Conservation (phyloP, 30 jellyfish, hydroid and myxozoan species). For the Turritopsis rubra region DNA sequence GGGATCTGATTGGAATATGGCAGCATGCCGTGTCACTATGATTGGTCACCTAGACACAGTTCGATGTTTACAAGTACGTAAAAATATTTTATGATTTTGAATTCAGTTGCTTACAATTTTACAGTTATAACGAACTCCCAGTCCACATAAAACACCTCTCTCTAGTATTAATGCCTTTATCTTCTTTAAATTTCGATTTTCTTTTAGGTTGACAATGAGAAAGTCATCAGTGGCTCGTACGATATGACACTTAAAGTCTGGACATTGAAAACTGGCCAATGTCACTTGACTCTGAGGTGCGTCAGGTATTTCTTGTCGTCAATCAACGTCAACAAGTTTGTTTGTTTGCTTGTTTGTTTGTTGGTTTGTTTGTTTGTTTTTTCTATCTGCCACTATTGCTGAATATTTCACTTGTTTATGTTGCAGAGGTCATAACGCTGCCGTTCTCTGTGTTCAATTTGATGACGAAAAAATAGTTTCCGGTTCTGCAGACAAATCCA, state of each 20-base stretch:
- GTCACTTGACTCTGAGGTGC: conserved; percentile 43
- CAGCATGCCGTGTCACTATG: conserved; percentile 53
- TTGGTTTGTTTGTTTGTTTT: no score
- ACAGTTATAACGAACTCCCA: background rate
- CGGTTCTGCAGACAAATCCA: conserved; percentile 46
- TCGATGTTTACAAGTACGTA: conserved; percentile 52
- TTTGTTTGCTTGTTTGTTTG: no score
- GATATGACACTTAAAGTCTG: conserved; percentile 48
- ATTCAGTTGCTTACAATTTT: background rate
- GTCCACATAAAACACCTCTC: background rate
- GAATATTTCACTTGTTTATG: background rate
- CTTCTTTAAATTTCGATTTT: background rate
- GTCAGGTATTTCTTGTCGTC: background rate
- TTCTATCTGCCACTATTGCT: background rate
- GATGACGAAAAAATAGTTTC: conserved; percentile 52
- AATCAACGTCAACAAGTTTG: no score
- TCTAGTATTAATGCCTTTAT: background rate
- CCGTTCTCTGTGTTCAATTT: conserved; percentile 47
- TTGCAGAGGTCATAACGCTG: conserved; percentile 48
- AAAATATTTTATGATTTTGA: background rate
- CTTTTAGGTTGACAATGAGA: conserved; percentile 38
- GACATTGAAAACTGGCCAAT: conserved; percentile 45
- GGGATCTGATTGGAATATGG: conserved; percentile 60
- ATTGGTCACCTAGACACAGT: conserved; percentile 44
- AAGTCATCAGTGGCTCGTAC: conserved; percentile 53